Evolutionary conservation across 1,140 invertebrate species (phyloP).

Genomic region (Kradibia gibbosae): DNA sequence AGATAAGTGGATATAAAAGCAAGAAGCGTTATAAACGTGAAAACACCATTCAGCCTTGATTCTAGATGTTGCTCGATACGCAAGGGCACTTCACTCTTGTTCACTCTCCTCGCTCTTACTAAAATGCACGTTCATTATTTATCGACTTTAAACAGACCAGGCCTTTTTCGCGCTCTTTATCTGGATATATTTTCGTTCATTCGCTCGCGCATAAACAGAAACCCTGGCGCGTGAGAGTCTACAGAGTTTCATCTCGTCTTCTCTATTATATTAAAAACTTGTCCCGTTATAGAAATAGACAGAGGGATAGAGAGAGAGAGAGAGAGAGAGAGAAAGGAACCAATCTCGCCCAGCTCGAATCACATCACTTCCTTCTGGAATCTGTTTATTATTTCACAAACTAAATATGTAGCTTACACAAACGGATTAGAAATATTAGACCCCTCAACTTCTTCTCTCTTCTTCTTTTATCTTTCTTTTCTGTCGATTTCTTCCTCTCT

Average conservation of each 20-base stretch:
- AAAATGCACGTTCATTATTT: slow-evolving; percentile 47
- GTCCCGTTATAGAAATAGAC: slow-evolving; percentile 38
- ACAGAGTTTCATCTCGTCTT: background rate
- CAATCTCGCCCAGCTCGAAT: background rate
- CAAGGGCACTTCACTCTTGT: background rate
- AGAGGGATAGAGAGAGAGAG: background rate
- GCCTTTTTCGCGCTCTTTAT: background rate
- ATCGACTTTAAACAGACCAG: slow-evolving; percentile 32
- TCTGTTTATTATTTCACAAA: background rate
- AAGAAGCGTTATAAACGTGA: background rate
- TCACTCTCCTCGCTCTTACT: background rate
- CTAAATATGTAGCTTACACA: slow-evolving; percentile 26
- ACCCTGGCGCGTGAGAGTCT: slow-evolving; percentile 16
- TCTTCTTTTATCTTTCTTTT: background rate
- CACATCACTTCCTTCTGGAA: background rate
- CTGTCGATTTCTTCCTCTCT: background rate
- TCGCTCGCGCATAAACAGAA: slow-evolving; percentile 16
- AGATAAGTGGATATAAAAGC: background rate
- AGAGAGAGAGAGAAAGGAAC: background rate
- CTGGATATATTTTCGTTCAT: slow-evolving; percentile 12
- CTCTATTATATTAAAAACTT: slow-evolving; percentile 51
- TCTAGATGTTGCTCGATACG: background rate
- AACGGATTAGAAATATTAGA: slow-evolving; percentile 50
- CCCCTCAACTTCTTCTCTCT: background rate
- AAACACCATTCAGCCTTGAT: background rate